Percentiles rank a stretch among this genome's conserved stretches.
Conservation (phyloP, 1,140 invertebrate genomes). For the Schlechtendalia chinensis region DNA sequence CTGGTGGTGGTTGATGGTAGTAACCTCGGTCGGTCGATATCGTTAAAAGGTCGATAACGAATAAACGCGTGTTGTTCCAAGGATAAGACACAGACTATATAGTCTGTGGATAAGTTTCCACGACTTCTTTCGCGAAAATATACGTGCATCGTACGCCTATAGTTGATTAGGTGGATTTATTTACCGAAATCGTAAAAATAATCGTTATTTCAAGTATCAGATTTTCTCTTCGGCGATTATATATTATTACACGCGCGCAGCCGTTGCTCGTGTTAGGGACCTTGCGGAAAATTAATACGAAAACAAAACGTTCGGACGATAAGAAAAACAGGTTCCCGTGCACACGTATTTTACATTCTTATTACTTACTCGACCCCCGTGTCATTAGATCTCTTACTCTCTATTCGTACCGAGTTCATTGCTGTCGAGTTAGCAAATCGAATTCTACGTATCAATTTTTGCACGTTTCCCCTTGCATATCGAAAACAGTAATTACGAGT, state of each 20-base stretch:
- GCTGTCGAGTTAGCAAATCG: neutral
- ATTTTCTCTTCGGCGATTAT: neutral
- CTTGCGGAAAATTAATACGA: neutral
- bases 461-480: slow-evolving; percentile 3
- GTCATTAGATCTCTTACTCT: neutral
- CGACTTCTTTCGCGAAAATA: no score
- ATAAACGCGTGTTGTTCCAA: no score
- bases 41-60: no score
- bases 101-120: no score
- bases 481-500: neutral
- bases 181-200: neutral
- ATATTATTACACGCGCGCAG: neutral
- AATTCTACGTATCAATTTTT: slow-evolving; percentile 1
- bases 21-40: no score
- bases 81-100: no score
- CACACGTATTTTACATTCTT: neutral
- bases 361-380: neutral
- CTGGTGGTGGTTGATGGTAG: no score
- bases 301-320: neutral
- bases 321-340: neutral
- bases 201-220: neutral
- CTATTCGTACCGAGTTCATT: neutral
- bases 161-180: no score
- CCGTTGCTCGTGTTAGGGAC: no score
- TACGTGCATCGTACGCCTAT: no score